These are phyloP conservation scores for Chalcis sispes DNA, from an alignment of 2,888 invertebrate species.

Conservation along the genomic window DNA sequence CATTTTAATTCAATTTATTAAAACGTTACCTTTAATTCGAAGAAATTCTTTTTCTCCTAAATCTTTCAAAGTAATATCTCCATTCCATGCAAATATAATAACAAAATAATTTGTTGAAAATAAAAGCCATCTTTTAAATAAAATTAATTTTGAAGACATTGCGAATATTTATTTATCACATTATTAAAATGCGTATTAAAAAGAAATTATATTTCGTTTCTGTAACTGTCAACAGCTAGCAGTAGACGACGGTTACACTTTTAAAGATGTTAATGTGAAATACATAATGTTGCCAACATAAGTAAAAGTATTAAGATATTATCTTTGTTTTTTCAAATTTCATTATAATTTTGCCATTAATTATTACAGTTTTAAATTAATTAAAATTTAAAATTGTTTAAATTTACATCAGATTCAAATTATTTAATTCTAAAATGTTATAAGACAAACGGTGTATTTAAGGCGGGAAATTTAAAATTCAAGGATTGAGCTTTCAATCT, in stretches of 20 bases:
- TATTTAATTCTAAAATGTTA: not conserved
- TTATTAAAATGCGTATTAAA: constrained; percentile 1
- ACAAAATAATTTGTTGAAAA: constrained; percentile 46
- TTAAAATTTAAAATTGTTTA: not conserved
- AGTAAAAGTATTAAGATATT: not conserved
- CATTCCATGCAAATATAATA: constrained; percentile 57
- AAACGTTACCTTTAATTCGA: constrained; percentile 64
- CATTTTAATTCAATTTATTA: not conserved
- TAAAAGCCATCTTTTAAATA: constrained; percentile 48
- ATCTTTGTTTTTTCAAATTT: not conserved
- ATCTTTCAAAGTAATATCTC: constrained; percentile 57
- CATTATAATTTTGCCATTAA: constrained; percentile 1
- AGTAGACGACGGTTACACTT: constrained; percentile 24
- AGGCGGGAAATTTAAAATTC: constrained; percentile 43
- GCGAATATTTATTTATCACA: not conserved
- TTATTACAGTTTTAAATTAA: not conserved
- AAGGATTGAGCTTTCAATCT: too few relatives aligned
- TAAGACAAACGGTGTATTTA: not conserved
- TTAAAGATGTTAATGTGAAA: constrained; percentile 16
- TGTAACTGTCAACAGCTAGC: constrained; percentile 13
- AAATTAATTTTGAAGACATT: constrained; percentile 13
- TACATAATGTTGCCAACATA: constrained; percentile 27
- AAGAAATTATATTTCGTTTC: not conserved
- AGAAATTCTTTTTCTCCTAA: constrained; percentile 69
- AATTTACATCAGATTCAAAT: too few relatives aligned